A percentile compares a stretch with the other conserved stretches of the same genome.
Conservation (phyloP, 2,888 invertebrate species). For the Hirudinaria manillensis region DNA sequence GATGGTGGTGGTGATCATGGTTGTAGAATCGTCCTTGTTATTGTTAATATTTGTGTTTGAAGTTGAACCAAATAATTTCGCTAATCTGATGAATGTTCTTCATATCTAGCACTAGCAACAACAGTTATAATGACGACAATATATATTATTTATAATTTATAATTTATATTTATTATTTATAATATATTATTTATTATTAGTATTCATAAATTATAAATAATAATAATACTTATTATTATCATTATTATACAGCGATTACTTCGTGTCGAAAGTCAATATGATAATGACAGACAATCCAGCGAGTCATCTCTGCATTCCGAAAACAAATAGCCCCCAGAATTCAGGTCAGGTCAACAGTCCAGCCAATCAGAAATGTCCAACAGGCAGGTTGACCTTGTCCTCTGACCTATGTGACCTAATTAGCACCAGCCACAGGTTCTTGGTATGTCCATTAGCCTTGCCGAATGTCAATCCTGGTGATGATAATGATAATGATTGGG, state of each 20-base stretch:
- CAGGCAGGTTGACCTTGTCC: not conserved
- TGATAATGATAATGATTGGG: not conserved
- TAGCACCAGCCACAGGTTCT: not conserved
- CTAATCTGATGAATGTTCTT: no score
- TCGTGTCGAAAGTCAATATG: no score
- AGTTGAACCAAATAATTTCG: not conserved
- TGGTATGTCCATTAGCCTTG: slow-evolving; percentile 4
- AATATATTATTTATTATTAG: no score
- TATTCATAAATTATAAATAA: no score
- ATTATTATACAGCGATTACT: no score
- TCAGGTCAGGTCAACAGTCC: slow-evolving; percentile 6
- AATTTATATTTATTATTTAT: no score
- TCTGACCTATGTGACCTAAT: no score
- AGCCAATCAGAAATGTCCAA: not conserved
- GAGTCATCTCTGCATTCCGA: not conserved
- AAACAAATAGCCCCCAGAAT: slow-evolving; percentile 10
- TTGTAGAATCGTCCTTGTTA: not conserved
- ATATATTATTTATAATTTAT: no score
- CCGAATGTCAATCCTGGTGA: not conserved
- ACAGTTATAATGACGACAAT: no score
- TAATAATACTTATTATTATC: no score
- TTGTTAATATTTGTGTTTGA: not conserved
- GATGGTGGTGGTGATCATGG: not conserved
- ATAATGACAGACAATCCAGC: no score
- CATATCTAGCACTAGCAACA: no score